Base-by-base conservation (phyloP, 1,140 invertebrate genomes). In the Drosophila murphyi region DNA sequence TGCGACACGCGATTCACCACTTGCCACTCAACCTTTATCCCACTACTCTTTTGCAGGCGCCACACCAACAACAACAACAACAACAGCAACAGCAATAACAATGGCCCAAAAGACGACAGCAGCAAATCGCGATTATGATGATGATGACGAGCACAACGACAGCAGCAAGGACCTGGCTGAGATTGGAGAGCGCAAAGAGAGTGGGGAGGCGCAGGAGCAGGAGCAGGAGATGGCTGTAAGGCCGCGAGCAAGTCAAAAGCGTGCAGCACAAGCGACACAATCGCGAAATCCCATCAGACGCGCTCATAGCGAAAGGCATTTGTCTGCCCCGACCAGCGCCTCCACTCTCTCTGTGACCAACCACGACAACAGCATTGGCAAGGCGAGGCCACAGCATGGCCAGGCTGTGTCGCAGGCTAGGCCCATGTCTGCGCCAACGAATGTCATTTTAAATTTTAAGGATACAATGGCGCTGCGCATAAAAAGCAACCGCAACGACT, bases 391-490 rank as follows among this genome's bases (percentile, higher is more conserved):
- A 29, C n/a, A 41, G 50, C 48, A 28, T 32, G 56, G 52, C 45
- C 63, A 70, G 59, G 39, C 41, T 6, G 29, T 6, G 3, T 12
- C 2, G 5, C 47, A 41, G 47, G 68, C 47, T 48, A 41, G 56
- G 41, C 70, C 70, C 60, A 80, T 63, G 39, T 43, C 39, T 71
- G 75, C 45, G 63, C 71, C 77, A 32, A 76, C 82, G 72, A 89
- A 90, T 94, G 57, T 92, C 93, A 76, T 92, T 93, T 82, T 93
- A 91, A 82, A 90, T 91, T 95, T 96, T 93, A 93, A 94, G 93
- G 94, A 97, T 86, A 97, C 96, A 12, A 97, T 97, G 96, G 95
- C 96, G 20, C 93, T 97, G 69, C 94, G 96, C 76, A 93, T 95
- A n/a, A 94, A 94, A 82, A 93, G 93, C 73, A 94, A 93, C 80